A percentile compares a stretch with the other conserved stretches of the same genome.
phyloP scores from a whole-genome alignment of 2,797 vertebrate species.

The Anguilla pacifica region DNA sequence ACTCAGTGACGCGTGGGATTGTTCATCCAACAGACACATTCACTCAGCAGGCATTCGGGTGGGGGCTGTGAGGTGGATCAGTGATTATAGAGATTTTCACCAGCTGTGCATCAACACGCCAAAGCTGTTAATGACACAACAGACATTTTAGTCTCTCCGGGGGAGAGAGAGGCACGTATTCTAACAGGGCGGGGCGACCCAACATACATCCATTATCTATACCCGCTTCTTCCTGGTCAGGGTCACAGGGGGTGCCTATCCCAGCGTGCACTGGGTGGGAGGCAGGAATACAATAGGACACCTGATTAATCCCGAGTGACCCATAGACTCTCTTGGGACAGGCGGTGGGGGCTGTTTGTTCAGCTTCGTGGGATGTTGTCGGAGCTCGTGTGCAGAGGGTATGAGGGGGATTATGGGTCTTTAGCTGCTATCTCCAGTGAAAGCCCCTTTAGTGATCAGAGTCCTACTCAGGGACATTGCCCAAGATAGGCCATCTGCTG shows the following conservation, averaged over 20 bases:
- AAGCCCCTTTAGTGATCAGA: slow-evolving; percentile 17
- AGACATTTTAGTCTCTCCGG: not conserved
- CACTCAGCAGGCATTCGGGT: not conserved
- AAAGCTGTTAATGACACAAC: not conserved
- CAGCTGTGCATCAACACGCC: not conserved
- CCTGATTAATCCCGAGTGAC: not conserved
- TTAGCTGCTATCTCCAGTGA: slow-evolving; percentile 23
- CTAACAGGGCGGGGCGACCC: not conserved
- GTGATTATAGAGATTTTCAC: not conserved
- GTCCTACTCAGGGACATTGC: slow-evolving; percentile 19
- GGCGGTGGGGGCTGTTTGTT: not conserved
- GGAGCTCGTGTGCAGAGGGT: not conserved
- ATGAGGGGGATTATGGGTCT: slow-evolving; percentile 14
- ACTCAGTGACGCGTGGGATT: no score
- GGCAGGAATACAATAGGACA: not conserved
- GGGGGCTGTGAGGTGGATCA: not conserved
- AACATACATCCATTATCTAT: no score
- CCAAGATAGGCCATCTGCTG: slow-evolving; percentile 27
- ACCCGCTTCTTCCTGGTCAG: no score
- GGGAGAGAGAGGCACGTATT: not conserved
- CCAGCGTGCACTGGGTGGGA: no score
- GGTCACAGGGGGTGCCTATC: no score
- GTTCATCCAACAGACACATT: no score
- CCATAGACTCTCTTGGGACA: not conserved
- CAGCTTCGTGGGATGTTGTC: not conserved